Conservation (phyloP, 2,888 invertebrate genomes). For the Caenorhabditis angaria region DNA sequence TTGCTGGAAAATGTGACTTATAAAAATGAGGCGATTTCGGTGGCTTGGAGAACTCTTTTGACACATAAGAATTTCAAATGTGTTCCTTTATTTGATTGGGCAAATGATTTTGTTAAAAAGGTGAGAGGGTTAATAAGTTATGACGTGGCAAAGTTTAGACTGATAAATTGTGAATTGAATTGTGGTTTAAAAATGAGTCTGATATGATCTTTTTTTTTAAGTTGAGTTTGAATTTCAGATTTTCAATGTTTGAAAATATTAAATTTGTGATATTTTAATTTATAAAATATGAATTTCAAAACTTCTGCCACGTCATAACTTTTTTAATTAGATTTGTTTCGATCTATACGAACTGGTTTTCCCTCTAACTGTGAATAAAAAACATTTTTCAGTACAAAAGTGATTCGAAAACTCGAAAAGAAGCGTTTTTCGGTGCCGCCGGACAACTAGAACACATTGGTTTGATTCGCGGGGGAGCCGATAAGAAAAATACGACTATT, state of each 20-base stretch:
- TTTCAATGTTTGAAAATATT: no score
- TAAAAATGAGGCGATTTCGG: conserved; percentile 5
- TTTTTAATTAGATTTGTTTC: no score
- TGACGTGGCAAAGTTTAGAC: background rate
- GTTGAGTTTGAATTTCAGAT: no score
- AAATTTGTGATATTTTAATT: no score
- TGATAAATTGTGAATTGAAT: no score
- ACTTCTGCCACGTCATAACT: no score
- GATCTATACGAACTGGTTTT: no score
- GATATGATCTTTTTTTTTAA: no score
- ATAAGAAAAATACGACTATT: conserved; percentile 24
- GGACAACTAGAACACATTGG: conserved; percentile 37
- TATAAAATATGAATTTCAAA: no score
- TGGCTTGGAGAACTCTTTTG: conserved; percentile 29
- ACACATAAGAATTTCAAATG: conserved; percentile 26
- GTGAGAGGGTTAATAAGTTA: no score
- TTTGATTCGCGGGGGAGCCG: conserved; percentile 26
- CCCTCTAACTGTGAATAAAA: no score
- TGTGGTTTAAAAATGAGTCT: no score
- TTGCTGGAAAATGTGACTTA: background rate
- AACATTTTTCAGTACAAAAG: conserved; percentile 15
- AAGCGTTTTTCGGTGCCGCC: conserved; percentile 33
- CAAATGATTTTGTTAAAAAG: conserved; percentile 12
- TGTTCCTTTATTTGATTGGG: conserved; percentile 29
- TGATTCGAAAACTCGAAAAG: conserved; percentile 12